Conservation (phyloP, 2,113 vertebrate genomes). For the Anser brachyrhynchus region DNA sequence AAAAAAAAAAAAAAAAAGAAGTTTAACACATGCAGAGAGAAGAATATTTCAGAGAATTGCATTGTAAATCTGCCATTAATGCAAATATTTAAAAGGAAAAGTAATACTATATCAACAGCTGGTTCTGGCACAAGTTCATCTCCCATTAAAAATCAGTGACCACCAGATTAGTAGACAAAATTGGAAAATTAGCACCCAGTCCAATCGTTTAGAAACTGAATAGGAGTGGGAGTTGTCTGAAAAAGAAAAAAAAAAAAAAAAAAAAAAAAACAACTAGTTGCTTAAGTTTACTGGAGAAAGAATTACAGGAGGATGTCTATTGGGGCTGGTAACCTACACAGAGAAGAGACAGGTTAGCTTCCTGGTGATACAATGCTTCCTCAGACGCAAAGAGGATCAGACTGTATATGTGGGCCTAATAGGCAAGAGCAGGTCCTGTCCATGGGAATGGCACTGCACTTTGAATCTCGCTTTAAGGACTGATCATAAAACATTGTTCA, state of each 20-base stretch:
- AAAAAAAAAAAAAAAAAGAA: too few species aligned
- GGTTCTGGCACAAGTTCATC: background rate
- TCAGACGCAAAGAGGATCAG: background rate
- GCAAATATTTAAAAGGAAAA: background rate
- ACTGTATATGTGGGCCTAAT: background rate
- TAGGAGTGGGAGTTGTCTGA: background rate
- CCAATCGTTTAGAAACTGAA: background rate
- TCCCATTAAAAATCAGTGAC: background rate
- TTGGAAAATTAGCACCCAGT: background rate
- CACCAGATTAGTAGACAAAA: background rate
- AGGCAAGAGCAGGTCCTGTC: background rate
- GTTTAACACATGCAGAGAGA: background rate
- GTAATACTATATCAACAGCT: background rate
- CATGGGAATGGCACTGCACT: fast-evolving
- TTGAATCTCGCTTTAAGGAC: background rate
- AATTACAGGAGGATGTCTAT: background rate
- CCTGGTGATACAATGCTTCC: background rate
- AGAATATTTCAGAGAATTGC: background rate
- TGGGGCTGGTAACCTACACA: background rate
- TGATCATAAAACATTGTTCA: background rate
- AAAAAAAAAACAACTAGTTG: background rate
- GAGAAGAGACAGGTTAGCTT: background rate
- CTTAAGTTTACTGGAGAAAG: background rate
- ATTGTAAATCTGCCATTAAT: background rate
- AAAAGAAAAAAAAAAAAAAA: background rate